Base-by-base conservation (phyloP, 2,797 vertebrate species). In the Galago senegalensis region DNA sequence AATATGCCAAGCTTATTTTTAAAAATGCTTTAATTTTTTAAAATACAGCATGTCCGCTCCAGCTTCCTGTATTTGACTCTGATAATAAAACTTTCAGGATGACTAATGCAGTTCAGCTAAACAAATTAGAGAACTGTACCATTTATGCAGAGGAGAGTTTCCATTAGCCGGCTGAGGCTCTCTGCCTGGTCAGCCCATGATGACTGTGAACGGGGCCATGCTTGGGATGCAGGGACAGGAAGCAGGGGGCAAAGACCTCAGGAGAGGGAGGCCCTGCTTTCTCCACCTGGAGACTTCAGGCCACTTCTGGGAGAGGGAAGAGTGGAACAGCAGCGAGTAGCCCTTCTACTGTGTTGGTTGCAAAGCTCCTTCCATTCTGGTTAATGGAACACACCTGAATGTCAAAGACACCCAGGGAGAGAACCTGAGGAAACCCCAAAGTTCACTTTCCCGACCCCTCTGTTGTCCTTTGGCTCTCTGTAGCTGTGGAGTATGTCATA, bases 21-120 rank as follows among this genome's bases (percentile, higher is more conserved):
- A 77, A 96, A 97, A 98, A 98, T 97, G 97, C 97, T 98, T 98
- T 98, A 98, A 98, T 98, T 98, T 98, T 98, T 97, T 89, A 97
- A 98, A 98, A 98, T 98, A 98, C 86, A 95, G 97, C 89, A 97
- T 96, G 97, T 97, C 96, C 77, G 7, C 97, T 98, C 95, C 91
- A 89, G 97, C 97, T 99, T 99, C 98, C 98, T 98, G 98, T 96
- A 98, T 98, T 98, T 98, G 97, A 97, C 98, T 94, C 95, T 97
- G 98, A 98, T 98, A 98, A 98, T 98, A 98, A 98, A 98, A 98
- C 98, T 98, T 98, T 98, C 97, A 94, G 88, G 93, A 98, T 89
- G 97, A 98, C 98, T 98, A 98, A 99, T 98, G 98, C 70, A 98
- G 98, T 98, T 98, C 98, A 98, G 98, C 98, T 98, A 98, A 98